Percentiles rank a stretch among this genome's conserved stretches.
Conservation (phyloP, 64 coral and sea anemone genomes). For the Platygyra sinensis region DNA sequence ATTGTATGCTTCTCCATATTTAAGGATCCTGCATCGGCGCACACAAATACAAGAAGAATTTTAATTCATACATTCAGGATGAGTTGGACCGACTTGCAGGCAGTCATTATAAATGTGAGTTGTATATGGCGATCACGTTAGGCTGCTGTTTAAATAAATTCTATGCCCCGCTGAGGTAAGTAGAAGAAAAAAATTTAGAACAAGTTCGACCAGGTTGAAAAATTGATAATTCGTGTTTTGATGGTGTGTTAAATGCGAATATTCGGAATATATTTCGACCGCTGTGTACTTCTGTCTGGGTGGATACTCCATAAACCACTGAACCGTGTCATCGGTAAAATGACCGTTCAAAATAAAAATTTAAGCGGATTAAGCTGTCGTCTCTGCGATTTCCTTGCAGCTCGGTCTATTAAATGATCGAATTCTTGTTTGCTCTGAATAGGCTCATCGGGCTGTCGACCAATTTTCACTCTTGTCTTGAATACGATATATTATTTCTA, state of each 20-base stretch:
- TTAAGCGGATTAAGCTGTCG: neutral
- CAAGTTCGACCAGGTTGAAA: neutral
- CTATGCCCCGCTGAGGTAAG: neutral
- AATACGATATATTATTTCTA: slow-evolving; percentile 7
- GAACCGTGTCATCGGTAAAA: neutral
- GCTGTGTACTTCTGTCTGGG: too few species aligned
- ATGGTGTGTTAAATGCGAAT: neutral
- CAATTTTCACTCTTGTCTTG: neutral
- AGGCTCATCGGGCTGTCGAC: neutral
- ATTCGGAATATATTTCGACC: neutral
- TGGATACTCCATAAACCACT: neutral
- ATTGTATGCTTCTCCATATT: neutral
- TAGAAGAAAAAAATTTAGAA: neutral
- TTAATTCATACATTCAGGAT: neutral
- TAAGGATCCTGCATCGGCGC: neutral
- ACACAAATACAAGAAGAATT: slow-evolving; percentile 20
- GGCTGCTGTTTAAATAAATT: neutral
- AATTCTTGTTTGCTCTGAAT: slow-evolving; percentile 7
- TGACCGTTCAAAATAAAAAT: neutral
- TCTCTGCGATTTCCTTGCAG: neutral
- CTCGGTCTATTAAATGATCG: neutral
- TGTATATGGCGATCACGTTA: neutral
- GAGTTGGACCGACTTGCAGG: neutral
- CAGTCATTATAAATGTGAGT: neutral
- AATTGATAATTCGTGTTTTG: neutral